Percentiles rank a stretch among this genome's conserved stretches.
Conservation (phyloP, 2,888 invertebrate species). For the Stenichneumon culpator region DNA sequence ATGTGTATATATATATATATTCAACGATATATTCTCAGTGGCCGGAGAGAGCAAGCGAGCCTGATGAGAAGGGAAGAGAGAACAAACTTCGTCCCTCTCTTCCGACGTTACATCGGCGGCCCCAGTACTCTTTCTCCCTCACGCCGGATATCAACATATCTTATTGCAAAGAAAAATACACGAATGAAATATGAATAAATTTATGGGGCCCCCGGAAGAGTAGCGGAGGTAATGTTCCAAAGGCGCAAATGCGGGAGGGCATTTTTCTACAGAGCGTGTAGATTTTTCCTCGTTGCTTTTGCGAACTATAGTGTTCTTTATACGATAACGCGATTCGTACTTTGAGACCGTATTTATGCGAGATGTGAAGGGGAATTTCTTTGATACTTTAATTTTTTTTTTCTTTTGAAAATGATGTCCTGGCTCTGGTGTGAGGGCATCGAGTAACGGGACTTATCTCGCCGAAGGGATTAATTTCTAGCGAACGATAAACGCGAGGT, state of each 20-base stretch:
- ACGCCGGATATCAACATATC: slow-evolving; percentile 82
- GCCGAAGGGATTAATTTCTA: slow-evolving; percentile 48
- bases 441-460: slow-evolving; percentile 31
- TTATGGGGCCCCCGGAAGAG: slow-evolving; percentile 78
- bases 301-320: not conserved
- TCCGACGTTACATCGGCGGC: slow-evolving; percentile 37
- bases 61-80: slow-evolving; percentile 55
- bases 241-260: slow-evolving; percentile 62
- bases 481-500: slow-evolving; percentile 49
- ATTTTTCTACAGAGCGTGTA: slow-evolving; percentile 36
- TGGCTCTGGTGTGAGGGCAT: not conserved
- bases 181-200: slow-evolving; percentile 84
- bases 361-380: not conserved
- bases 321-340: slow-evolving; percentile 7
- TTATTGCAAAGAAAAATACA: slow-evolving; percentile 84
- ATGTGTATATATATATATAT: not conserved
- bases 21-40: slow-evolving; percentile 47
- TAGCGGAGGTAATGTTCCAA: slow-evolving; percentile 60
- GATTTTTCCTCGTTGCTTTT: slow-evolving; percentile 73
- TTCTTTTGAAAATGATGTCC: slow-evolving; percentile 1
- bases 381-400: not conserved
- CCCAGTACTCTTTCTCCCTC: slow-evolving; percentile 38
- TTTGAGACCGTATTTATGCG: not conserved
- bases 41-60: slow-evolving; percentile 69
- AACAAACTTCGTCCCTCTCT: slow-evolving; percentile 62